These are phyloP conservation scores for Meloidogyne floridensis DNA, from an alignment of 1,140 invertebrate species.

Conservation along the genomic window DNA sequence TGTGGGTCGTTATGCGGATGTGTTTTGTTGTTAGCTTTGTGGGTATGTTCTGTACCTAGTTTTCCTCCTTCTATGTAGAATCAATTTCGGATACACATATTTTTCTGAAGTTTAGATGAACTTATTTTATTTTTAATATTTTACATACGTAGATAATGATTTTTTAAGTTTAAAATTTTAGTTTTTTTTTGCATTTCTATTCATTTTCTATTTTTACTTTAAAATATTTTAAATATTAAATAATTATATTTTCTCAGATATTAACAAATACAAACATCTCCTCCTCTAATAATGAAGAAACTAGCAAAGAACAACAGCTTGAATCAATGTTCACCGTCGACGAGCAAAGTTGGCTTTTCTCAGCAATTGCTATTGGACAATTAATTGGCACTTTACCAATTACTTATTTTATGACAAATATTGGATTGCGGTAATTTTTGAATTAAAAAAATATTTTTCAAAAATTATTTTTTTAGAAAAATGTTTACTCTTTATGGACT, in stretches of 20 bases:
- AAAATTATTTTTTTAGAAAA: conserved; percentile 1
- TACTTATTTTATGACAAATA: conserved; percentile 1
- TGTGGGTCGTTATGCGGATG: neutral
- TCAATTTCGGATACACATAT: no score
- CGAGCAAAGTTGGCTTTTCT: conserved; percentile 26
- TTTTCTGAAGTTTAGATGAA: no score
- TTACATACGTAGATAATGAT: no score
- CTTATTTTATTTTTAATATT: no score
- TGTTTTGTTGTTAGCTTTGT: neutral
- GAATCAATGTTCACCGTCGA: conserved; percentile 1
- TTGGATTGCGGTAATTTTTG: conserved; percentile 22
- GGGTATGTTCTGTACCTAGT: neutral
- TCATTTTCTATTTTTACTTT: neutral
- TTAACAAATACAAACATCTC: neutral
- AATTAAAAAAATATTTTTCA: neutral
- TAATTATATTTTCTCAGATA: neutral
- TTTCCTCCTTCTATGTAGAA: neutral
- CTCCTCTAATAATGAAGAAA: neutral
- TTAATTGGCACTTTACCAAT: conserved; percentile 12
- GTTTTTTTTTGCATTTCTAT: neutral
- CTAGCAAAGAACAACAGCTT: neutral
- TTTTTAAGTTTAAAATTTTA: neutral
- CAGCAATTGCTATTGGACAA: conserved; percentile 18
- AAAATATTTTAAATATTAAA: neutral
- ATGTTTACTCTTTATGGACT: conserved; percentile 54